These are phyloP conservation scores for Epizoanthus rinbou DNA, from an alignment of 92 coral and sea anemone species.

Conservation along the genomic window DNA sequence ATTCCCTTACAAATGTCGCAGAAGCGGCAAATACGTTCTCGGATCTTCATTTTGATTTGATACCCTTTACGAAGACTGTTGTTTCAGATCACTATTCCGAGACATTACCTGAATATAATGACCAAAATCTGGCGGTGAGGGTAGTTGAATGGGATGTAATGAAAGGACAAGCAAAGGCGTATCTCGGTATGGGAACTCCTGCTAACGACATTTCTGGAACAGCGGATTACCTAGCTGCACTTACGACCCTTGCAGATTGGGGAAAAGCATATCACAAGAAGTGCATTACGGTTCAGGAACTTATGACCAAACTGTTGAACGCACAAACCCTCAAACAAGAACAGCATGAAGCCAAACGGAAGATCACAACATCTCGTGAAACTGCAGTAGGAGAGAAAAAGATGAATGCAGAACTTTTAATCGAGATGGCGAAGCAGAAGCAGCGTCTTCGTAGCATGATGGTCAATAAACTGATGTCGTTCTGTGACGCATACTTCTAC, in stretches of 20 bases:
- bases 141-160: constrained; percentile 61
- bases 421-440: constrained; percentile 50
- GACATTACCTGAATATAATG: constrained; percentile 42
- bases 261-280: constrained; percentile 55
- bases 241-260: constrained; percentile 54
- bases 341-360: constrained; percentile 44
- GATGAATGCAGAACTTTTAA: constrained; percentile 42
- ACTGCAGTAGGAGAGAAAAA: neutral
- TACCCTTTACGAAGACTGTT: constrained; percentile 45
- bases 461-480: constrained; percentile 59
- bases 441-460: constrained; percentile 61
- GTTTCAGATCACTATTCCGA: constrained; percentile 47
- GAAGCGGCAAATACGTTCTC: constrained; percentile 43
- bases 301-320: constrained; percentile 34
- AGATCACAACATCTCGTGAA: constrained; percentile 27
- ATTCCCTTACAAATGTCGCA: constrained; percentile 35
- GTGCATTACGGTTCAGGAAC: constrained; percentile 53
- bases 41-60: constrained; percentile 27
- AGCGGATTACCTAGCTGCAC: constrained; percentile 55
- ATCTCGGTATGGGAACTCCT: constrained; percentile 47
- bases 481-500: constrained; percentile 60
- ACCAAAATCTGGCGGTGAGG: constrained; percentile 53
- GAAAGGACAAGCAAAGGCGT: constrained; percentile 42
- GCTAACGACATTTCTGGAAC: constrained; percentile 53
- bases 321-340: constrained; percentile 43